Conservation (phyloP, 1,140 invertebrate species). For the Drosophila pachea region DNA sequence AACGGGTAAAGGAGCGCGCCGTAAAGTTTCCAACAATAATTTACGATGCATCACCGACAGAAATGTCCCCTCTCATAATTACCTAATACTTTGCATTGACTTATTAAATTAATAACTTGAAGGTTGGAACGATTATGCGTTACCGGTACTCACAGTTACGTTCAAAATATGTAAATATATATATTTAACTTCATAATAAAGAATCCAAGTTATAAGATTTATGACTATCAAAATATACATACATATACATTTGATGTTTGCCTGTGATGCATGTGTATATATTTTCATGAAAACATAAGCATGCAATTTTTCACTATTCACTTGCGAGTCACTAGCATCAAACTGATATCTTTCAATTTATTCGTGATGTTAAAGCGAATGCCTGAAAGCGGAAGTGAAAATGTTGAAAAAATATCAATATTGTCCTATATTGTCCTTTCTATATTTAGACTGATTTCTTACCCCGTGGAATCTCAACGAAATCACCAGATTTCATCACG, state of each 20-base stretch:
- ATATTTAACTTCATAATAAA: neutral
- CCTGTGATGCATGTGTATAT: neutral
- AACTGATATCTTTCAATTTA: conserved; percentile 29
- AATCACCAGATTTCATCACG: conserved; percentile 48
- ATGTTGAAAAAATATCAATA: neutral
- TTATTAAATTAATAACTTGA: no score
- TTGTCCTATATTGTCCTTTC: neutral
- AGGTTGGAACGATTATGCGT: no score
- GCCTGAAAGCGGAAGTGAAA: conserved; percentile 27
- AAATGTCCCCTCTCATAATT: no score
- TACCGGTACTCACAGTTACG: neutral
- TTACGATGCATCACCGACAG: no score
- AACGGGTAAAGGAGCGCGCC: neutral
- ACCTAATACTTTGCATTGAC: no score
- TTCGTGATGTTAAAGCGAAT: conserved; percentile 45
- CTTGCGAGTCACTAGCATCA: conserved; percentile 43
- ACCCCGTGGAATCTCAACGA: conserved; percentile 60
- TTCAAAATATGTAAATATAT: conserved; percentile 9
- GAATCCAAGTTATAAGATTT: neutral
- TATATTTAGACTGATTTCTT: neutral
- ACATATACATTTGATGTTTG: neutral
- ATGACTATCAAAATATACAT: neutral
- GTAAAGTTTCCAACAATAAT: no score
- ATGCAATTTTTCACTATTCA: neutral
- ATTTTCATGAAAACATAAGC: neutral